A percentile compares a stretch with the other conserved stretches of the same genome.
phyloP scores from a whole-genome alignment of 2,113 vertebrate species.

The Chelonoidis abingdonii region DNA sequence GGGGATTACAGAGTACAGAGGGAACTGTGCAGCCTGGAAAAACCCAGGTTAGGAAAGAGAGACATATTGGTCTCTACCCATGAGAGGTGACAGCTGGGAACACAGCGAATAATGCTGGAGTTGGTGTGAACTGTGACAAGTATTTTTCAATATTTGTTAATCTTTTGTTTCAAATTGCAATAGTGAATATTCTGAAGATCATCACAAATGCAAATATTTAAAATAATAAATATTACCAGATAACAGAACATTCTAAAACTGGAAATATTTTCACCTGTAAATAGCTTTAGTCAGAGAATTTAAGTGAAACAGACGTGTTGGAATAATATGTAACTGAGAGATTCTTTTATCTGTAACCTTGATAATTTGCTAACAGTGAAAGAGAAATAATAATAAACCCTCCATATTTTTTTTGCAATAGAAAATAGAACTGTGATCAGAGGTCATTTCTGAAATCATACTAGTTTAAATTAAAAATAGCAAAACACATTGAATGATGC shows the following conservation, averaged over 20 bases:
- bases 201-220: constrained; percentile 6
- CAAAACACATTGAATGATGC: not conserved
- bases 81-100: not conserved
- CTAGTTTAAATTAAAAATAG: not conserved
- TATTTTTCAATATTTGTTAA: constrained; percentile 56
- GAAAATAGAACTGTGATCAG: not conserved
- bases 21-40: not conserved
- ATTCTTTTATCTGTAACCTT: not conserved
- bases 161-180: constrained; percentile 34
- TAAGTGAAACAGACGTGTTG: not conserved
- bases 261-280: not conserved
- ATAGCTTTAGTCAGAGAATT: not conserved
- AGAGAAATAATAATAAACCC: not conserved
- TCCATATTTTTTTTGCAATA: not conserved
- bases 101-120: not conserved
- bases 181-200: not conserved
- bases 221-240: not conserved
- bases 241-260: not conserved
- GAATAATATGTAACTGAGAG: not conserved
- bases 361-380: not conserved
- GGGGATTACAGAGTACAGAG: not conserved
- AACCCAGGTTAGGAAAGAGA: not conserved
- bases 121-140: not conserved
- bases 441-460: not conserved
- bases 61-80: not conserved